A percentile compares a stretch with the other conserved stretches of the same genome.
Evolutionary conservation across 2,797 vertebrate species (phyloP).

Genomic region (Squalus acanthias): DNA sequence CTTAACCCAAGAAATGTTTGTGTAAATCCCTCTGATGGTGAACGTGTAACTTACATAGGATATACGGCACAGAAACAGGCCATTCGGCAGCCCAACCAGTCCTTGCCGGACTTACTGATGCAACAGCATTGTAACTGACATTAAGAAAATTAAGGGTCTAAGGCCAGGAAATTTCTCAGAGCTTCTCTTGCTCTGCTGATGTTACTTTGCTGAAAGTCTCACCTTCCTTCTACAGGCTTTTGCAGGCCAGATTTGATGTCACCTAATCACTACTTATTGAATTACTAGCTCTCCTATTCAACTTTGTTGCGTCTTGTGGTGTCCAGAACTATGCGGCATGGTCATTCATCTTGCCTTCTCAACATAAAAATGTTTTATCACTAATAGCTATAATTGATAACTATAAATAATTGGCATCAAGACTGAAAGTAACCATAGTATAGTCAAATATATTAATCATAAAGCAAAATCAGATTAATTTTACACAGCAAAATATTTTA

Average conservation of each 20-base stretch:
- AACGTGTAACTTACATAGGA: background rate
- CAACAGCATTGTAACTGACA: background rate
- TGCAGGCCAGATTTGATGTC: background rate
- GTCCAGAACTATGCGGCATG: background rate
- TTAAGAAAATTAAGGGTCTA: background rate
- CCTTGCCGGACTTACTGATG: too few species aligned
- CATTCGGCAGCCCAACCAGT: too few species aligned
- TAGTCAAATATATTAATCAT: conserved; percentile 46
- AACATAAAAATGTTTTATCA: background rate
- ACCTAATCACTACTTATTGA: background rate
- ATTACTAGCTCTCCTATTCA: background rate
- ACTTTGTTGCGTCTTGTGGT: background rate
- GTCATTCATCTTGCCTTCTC: background rate
- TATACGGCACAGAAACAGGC: too few species aligned
- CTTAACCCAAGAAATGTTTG: background rate
- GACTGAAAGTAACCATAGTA: background rate
- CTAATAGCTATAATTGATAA: background rate
- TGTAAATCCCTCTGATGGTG: background rate
- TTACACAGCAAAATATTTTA: conserved; percentile 39
- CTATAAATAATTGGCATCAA: background rate
- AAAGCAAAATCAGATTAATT: conserved; percentile 30
- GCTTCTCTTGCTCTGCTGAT: background rate
- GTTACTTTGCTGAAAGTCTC: background rate
- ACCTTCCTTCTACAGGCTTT: background rate
- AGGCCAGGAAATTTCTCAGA: background rate